Evolutionary conservation across 2,888 invertebrate species (phyloP), one percentile per base, ranked within the genome.

Genomic region (Crossocerus cetratus): DNA sequence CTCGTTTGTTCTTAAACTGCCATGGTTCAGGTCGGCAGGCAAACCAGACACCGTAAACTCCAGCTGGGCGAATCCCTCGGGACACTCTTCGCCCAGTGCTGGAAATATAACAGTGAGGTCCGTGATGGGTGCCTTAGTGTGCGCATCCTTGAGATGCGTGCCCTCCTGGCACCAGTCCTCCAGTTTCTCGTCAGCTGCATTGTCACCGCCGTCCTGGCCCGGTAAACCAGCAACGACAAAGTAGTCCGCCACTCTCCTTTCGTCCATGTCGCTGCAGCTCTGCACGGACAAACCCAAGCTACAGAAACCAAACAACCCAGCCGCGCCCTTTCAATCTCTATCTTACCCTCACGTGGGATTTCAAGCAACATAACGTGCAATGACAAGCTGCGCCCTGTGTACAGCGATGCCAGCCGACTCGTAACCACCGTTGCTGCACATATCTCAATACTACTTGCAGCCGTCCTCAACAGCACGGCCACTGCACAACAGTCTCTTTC

Each of bases 151-250:
- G 58, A 97, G 93, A 87, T 95, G 95, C 2, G 92, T 92, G 18
- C 92, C 92, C 82, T 93, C 93, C 77, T 90, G 90, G 60, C 88
- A 89, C 90, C 90, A 90, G 70, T 90, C 89, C 65, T 90, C 89
- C 56, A 90, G 68, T 65, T 87, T 86, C 8, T 84, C 81, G 42
- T 95, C 94, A 74, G 95, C 94, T 88, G 96, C 95, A 63, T 96
- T 92, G 70, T 94, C 92, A 86, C 95, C 94, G 23, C 86, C 83
- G 67, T 87, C 88, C 65, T 89, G 88, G 2, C 84, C 89, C 16
- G 98, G 96, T 89, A 99, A 92, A 32, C 99, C 99, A 88, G 99
- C 98, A 75, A 99, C 96, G 81, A 99, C 98, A 92, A 99, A 99
- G 91, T 99, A 99, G 92, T 99, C 99, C 22, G 97, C 98, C 77